Base-by-base conservation (phyloP, 64 coral and sea anemone genomes). In the Stichodactyla helianthus region DNA sequence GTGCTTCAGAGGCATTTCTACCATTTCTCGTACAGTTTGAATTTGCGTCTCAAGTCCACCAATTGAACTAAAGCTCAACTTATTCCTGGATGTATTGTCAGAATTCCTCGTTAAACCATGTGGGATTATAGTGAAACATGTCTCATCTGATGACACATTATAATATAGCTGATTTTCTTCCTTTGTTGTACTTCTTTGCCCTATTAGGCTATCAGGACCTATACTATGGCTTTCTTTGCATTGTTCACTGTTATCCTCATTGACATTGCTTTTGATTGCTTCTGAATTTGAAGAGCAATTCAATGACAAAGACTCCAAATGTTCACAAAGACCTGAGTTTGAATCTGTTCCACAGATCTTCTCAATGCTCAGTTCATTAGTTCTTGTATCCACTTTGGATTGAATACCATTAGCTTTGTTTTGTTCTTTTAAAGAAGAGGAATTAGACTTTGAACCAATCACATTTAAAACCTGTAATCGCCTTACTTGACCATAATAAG, bases 31-130 rank as follows among this genome's bases (percentile, higher is more conserved):
- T 27, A 98, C 89, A 20, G 91, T 20, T 44, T 31, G 44, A 55
- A 98, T 92, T 81, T 98, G 95, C 61, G 84, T 86, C 8, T 78
- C 83, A 25, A 98, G 87, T 85, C 95, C 95, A 78, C 95, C 95
- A 56, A 98, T 94, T 3, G 89, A 92, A 14, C 88, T 60, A 88
- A 92, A 98, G 9, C 78, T 92, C 31, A 98, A 83, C 71, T 86
- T 94, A 6, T 6, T 56, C 44, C 77, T 87, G 51, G 55, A 52
- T 54, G 55, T 17, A 19, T 25, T 64, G 57, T 22, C 51, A 27
- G 88, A 22, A 52, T 16, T 63, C 76, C 27, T 55, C 52, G 27
- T 55, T 81, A n/a, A 13, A 54, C 80, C 89, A 61, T 55, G n/a
- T 65, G 89, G 92, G 59, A 82, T 25, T 84, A 98, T 94, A 59